Base-by-base conservation (phyloP, 2,888 invertebrate species). In the Ormyrus rosae region DNA sequence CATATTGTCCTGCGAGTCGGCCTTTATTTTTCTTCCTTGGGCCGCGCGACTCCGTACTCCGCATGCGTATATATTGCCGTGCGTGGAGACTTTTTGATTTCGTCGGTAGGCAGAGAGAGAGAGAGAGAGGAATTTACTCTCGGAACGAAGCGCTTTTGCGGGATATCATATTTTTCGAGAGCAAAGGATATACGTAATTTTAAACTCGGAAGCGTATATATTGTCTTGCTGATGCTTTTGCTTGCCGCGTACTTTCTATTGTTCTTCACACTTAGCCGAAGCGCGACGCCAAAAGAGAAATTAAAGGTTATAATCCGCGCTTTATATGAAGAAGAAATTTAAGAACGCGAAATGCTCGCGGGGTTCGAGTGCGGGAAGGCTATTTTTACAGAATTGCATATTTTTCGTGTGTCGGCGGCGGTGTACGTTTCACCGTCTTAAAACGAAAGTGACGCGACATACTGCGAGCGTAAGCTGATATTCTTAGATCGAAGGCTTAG, bases 401-500 rank as follows among this genome's bases (percentile, higher is more conserved):
- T 64, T 67, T 64, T 19, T 55, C 45, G 19, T 1, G 19, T 2
- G 19, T 19, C 19, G 19, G 19, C 2, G 19, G 19, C 19, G 46
- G 46, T 55, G 1, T 56, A 19, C 64, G 13, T 46, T 53, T 13
- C 51, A 19, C n/a, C n/a, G 60, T 50, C 64, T 73, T 53, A 61
- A 75, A 53, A 75, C 60, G 75, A 68, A 68, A 75, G 53, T 60
- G 67, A 68, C 60, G 67, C 53, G 53, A 63, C 19, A 19, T 55
- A 56, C 45, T 2, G 55, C 45, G 50, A 63, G 63, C 45, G 75
- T 63, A 68, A 68, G 34, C 48, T 45, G 61, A 63, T 69, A 69
- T 77, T 69, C 70, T 70, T 69, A 63, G 77, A 70, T 77, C 77
- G 50, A 77, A 55, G 55, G 56, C 48, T 64, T 64, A 63, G 19